phyloP scores from a whole-genome alignment of 2,888 invertebrate genomes.

The Neria commutata region DNA sequence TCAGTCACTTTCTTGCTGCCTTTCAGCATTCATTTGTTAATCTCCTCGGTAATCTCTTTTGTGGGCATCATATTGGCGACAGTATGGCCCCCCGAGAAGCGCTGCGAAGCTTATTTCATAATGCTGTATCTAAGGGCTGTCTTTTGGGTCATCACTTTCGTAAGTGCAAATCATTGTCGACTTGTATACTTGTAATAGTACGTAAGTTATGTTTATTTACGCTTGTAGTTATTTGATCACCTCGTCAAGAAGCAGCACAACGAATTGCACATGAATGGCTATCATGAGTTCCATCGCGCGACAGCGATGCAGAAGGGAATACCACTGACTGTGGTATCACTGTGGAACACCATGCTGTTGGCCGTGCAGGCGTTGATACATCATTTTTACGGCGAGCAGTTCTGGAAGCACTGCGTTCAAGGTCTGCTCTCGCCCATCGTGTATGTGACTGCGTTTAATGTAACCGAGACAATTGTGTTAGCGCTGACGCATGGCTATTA shows the following conservation, averaged over 20 bases:
- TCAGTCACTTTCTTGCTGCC: conserved; percentile 6
- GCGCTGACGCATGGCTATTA: conserved; percentile 64
- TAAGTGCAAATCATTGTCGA: conserved; percentile 49
- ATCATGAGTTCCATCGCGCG: conserved; percentile 72
- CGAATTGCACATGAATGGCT: conserved; percentile 68
- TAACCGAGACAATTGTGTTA: conserved; percentile 64
- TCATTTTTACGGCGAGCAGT: conserved; percentile 65
- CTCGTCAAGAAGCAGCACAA: conserved; percentile 68
- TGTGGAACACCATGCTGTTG: conserved; percentile 68
- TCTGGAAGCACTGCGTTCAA: conserved; percentile 64
- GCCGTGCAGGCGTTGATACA: conserved; percentile 66
- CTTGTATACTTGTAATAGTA: not conserved
- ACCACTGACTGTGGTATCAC: conserved; percentile 69
- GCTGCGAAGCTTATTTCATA: conserved; percentile 67
- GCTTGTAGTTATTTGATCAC: conserved; percentile 66
- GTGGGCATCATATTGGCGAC: conserved; percentile 53
- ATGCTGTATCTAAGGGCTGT: conserved; percentile 67
- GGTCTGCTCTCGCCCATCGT: conserved; percentile 65
- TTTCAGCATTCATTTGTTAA: conserved; percentile 53
- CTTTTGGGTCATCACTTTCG: conserved; percentile 67
- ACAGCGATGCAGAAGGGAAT: conserved; percentile 67
- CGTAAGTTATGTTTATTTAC: conserved; percentile 11
- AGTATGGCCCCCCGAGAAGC: conserved; percentile 53
- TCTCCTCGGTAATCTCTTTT: conserved; percentile 57
- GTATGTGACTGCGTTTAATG: conserved; percentile 66